Evolutionary conservation across 2,113 vertebrate species (phyloP).

Genomic region (Herpailurus yagouaroundi): DNA sequence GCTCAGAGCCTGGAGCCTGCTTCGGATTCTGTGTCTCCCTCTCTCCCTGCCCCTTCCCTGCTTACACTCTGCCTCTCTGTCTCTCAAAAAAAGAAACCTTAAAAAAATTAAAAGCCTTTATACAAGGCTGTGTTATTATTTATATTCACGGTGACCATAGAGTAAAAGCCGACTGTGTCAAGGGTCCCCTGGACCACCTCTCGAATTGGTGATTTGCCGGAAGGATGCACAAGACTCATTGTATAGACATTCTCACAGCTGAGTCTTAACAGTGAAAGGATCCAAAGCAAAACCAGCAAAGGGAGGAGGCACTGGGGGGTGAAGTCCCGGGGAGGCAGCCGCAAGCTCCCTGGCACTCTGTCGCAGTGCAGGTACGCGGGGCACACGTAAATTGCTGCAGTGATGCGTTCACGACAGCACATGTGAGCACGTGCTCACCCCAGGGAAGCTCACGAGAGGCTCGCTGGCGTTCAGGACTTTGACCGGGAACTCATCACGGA

Average conservation of each 20-base stretch:
- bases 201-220: neutral
- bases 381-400: fast-evolving
- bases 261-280: neutral
- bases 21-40: no score
- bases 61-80: no score
- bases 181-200: neutral
- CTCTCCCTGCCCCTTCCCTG: no score
- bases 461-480: neutral
- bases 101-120: neutral
- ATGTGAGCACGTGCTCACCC: fast-evolving
- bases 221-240: neutral
- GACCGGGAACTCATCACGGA: neutral
- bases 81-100: no score
- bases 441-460: neutral
- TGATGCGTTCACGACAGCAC: neutral
- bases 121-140: neutral
- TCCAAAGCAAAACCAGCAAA: neutral
- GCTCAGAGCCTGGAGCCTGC: no score
- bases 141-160: neutral
- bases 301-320: neutral
- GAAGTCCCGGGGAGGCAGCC: neutral
- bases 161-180: neutral
- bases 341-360: neutral
- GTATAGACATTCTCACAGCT: neutral
- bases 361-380: fast-evolving